phyloP scores from a whole-genome alignment of 2,888 invertebrate genomes.

The Diarsia brunnea region DNA sequence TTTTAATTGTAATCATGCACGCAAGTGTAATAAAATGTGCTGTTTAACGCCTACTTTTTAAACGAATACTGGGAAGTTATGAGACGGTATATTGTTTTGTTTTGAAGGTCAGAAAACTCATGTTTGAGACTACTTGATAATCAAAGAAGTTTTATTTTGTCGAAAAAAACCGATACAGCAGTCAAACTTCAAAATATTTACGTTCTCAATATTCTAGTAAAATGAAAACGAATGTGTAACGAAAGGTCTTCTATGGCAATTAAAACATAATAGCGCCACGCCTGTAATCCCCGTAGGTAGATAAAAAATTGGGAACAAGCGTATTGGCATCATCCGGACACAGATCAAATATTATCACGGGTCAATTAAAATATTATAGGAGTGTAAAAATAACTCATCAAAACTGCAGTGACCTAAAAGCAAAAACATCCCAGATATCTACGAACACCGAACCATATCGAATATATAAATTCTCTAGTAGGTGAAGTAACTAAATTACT shows the following conservation, averaged over 20 bases:
- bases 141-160: neutral
- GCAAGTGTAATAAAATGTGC: conserved; percentile 50
- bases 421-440: neutral
- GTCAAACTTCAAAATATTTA: neutral
- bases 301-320: no score
- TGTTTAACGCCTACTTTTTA: conserved; percentile 46
- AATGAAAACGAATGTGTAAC: neutral
- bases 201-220: neutral
- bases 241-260: neutral
- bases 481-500: neutral
- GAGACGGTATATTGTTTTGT: conserved; percentile 11
- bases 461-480: neutral
- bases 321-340: no score
- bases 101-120: conserved; percentile 9
- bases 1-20: conserved; percentile 55
- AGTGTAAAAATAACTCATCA: neutral
- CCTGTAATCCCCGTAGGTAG: no score
- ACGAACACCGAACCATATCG: neutral
- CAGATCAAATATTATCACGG: no score
- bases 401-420: neutral
- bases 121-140: neutral
- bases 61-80: neutral
- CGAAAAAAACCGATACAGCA: neutral
- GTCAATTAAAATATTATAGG: no score
- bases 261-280: no score